Base-by-base conservation (phyloP, 2,888 invertebrate genomes). In the Ectemnius cavifrons region DNA sequence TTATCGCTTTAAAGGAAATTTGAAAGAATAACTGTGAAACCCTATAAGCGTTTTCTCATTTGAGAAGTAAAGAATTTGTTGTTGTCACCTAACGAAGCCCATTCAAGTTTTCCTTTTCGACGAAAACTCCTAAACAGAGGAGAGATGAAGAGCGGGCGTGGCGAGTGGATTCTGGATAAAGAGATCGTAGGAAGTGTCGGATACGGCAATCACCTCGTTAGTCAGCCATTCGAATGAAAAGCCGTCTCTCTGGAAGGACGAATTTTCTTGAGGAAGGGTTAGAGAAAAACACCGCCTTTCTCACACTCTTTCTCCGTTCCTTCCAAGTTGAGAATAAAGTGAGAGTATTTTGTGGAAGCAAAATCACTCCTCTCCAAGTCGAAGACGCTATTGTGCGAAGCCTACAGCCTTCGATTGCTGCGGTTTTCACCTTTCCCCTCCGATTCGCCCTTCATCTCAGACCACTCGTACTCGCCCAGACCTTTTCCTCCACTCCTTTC, bases 291-390 rank as follows among this genome's bases (percentile, higher is more conserved):
- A 8, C 37, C 11, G 37, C 37, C 2, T 37, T 11, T 37, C 37
- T 37, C 37, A 11, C 8, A 37, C 37, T 37, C 37, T 8, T 37
- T 37, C 37, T 37, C 2, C 3, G 37, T 37, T 6, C 8, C 37
- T 37, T 37, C 11, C 8, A 37, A 37, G 37, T 37, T 37, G 78
- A 80, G 75, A 80, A 80, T 84, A 75, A 75, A 67, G 78, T 70
- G 45, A 70, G 74, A 72, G 23, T 62, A 72, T 75, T 82, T 77
- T 79, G 79, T 79, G 71, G 28, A 13, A 23, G 72, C 63, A 70
- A 72, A 81, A 79, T 82, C 77, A 73, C 67, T 57, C 66, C 68
- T 67, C 72, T 82, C 73, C 63, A 79, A 79, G 73, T 75, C 73
- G 73, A 67, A 67, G 68, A 71, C 57, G 73, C 76, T 56, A 81